Conservation (phyloP, 2,113 vertebrate genomes). For the Numenius arquata region DNA sequence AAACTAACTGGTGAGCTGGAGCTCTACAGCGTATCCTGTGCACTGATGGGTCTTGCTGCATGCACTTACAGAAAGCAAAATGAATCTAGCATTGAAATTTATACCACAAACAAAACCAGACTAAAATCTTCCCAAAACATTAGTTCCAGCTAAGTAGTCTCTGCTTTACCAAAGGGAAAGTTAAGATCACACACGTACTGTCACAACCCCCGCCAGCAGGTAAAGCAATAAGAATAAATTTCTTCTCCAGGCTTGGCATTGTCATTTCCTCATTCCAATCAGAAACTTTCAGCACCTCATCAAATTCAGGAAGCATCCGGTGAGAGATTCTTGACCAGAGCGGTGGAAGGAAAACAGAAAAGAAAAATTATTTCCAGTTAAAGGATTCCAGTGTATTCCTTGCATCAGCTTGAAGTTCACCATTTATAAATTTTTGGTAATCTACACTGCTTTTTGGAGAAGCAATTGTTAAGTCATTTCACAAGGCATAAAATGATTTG, state of each 20-base stretch:
- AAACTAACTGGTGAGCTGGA: neutral
- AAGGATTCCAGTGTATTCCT: neutral
- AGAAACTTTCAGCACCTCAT: slow-evolving; percentile 69
- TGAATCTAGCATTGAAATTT: neutral
- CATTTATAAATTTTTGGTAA: neutral
- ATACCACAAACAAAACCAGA: neutral
- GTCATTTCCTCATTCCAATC: neutral
- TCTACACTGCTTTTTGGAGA: neutral
- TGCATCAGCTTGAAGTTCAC: neutral
- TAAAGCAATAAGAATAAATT: slow-evolving; percentile 79
- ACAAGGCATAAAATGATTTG: neutral
- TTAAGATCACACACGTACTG: slow-evolving; percentile 24
- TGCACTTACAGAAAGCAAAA: neutral
- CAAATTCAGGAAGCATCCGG: slow-evolving; percentile 73
- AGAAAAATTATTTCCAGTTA: neutral
- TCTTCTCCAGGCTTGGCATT: slow-evolving; percentile 73
- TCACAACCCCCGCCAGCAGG: slow-evolving; percentile 2
- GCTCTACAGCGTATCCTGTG: neutral
- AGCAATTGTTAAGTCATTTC: neutral
- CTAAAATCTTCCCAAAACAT: neutral
- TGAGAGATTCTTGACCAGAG: slow-evolving; percentile 75
- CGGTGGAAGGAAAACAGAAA: neutral
- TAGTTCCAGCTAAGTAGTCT: neutral
- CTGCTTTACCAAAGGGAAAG: neutral
- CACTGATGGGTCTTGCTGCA: neutral